Percentiles rank a stretch among this genome's conserved stretches.
phyloP scores from a whole-genome alignment of 2,113 vertebrate genomes.

The Monarcha castaneiventris region DNA sequence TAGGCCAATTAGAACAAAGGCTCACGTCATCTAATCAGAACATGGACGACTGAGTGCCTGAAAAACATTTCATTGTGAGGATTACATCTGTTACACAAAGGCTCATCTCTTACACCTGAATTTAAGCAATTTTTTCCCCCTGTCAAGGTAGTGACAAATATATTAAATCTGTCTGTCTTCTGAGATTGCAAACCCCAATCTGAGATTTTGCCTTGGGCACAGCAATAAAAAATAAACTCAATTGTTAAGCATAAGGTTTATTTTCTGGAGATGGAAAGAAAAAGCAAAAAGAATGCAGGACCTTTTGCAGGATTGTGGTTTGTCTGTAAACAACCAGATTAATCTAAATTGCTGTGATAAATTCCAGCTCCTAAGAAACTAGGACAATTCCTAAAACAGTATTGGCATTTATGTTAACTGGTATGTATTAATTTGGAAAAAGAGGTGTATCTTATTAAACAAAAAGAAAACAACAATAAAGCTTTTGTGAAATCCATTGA shows the following conservation, averaged over 20 bases:
- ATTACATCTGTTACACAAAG: slow-evolving; percentile 53
- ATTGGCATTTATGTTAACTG: background rate
- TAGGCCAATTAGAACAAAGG: background rate
- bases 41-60: background rate
- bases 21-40: background rate
- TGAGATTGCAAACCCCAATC: slow-evolving; percentile 63
- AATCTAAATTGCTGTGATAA: background rate
- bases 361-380: background rate
- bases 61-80: background rate
- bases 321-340: background rate
- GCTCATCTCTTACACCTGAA: slow-evolving; percentile 48
- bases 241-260: slow-evolving; percentile 39
- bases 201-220: slow-evolving; percentile 68
- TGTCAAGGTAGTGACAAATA: slow-evolving; percentile 72
- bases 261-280: slow-evolving; percentile 29
- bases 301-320: background rate
- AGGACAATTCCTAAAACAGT: background rate
- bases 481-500: background rate
- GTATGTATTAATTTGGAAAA: background rate
- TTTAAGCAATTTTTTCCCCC: slow-evolving; percentile 58
- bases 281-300: background rate
- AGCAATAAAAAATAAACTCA: slow-evolving; percentile 68
- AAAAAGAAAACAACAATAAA: background rate
- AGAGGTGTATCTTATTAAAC: background rate
- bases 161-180: slow-evolving; percentile 75